These are phyloP conservation scores for Vulpes ferrilata DNA, from an alignment of 2,113 vertebrate genomes.

Conservation along the genomic window DNA sequence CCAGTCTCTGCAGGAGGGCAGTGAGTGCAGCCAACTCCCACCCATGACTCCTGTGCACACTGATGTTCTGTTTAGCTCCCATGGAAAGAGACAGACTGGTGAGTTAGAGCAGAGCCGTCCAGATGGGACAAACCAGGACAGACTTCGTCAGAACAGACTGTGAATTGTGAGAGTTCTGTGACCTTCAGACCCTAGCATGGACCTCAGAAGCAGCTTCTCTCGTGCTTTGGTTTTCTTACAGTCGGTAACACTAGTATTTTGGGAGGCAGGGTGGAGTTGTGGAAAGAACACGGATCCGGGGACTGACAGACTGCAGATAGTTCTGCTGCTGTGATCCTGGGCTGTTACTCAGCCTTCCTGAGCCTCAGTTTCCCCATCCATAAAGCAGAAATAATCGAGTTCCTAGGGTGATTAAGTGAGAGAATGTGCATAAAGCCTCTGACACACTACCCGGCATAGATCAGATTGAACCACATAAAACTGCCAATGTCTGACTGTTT, in stretches of 20 bases:
- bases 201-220: not conserved
- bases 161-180: not conserved
- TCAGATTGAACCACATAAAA: not conserved
- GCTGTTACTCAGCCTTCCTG: not conserved
- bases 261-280: not conserved
- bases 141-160: not conserved
- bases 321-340: not conserved
- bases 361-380: not conserved
- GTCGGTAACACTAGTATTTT: not conserved
- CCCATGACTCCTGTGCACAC: not conserved
- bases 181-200: not conserved
- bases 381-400: not conserved
- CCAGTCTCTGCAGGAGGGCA: fast-evolving
- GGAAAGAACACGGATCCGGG: not conserved
- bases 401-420: not conserved
- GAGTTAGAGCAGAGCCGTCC: not conserved
- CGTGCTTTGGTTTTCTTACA: not conserved
- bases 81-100: not conserved
- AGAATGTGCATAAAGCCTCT: too few species aligned
- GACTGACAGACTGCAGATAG: not conserved
- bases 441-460: too few species aligned
- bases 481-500: not conserved
- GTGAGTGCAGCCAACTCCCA: not conserved
- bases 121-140: not conserved
- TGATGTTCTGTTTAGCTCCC: not conserved